A percentile compares a stretch with the other conserved stretches of the same genome.
Evolutionary conservation across 2,797 vertebrate genomes (phyloP).

Genomic region (Poecilia picta): DNA sequence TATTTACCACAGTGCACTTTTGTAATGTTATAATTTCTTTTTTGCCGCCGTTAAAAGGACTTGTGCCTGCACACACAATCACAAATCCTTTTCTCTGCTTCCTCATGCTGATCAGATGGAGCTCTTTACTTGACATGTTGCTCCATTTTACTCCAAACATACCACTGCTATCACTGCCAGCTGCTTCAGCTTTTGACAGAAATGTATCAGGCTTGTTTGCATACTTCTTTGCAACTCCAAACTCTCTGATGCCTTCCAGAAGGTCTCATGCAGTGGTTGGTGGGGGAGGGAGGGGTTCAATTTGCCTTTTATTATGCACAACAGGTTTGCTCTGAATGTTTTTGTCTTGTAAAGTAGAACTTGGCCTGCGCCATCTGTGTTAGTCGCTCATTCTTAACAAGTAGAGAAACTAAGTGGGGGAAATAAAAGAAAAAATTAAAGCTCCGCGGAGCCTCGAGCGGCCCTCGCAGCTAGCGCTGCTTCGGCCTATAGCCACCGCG

Average conservation of each 20-base stretch:
- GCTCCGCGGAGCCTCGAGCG: too few relatives aligned
- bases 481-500: too few relatives aligned
- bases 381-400: slow-evolving; percentile 1
- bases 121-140: not conserved
- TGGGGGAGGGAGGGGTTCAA: not conserved
- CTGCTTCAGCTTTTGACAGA: not conserved
- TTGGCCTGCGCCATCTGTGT: not conserved
- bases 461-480: too few relatives aligned
- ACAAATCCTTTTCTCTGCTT: not conserved
- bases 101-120: not conserved
- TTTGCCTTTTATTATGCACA: not conserved
- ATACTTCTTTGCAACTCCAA: not conserved
- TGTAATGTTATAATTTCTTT: not conserved
- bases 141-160: not conserved
- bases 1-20: not conserved
- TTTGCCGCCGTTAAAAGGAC: not conserved
- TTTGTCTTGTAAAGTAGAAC: not conserved
- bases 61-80: not conserved
- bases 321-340: not conserved
- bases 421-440: too few relatives aligned
- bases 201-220: not conserved
- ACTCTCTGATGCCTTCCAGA: not conserved
- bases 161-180: not conserved
- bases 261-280: not conserved
- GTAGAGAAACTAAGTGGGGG: not conserved